Evolutionary conservation across 1,140 invertebrate genomes (phyloP).

Genomic region (Pachyrhynchus sulphureomaculatus): DNA sequence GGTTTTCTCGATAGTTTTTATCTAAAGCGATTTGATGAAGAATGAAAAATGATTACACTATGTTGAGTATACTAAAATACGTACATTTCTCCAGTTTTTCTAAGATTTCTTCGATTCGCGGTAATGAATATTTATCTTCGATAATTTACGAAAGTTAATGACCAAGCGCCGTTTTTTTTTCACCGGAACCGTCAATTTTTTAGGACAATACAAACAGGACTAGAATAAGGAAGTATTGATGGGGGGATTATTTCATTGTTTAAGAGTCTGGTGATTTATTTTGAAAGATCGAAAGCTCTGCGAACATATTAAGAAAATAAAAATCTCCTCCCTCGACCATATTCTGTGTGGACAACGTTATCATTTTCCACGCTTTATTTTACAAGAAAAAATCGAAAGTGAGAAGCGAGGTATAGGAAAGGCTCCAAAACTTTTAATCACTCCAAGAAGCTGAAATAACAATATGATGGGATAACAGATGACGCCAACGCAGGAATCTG

Average conservation of each 20-base stretch:
- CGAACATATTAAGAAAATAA: too few relatives aligned
- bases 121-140: constrained; percentile 29
- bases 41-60: constrained; percentile 38
- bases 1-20: constrained; percentile 21
- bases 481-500: too few relatives aligned
- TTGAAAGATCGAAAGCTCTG: too few relatives aligned
- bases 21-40: constrained; percentile 27
- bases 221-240: constrained; percentile 2
- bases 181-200: constrained; percentile 5
- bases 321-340: too few relatives aligned
- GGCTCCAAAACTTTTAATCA: too few relatives aligned
- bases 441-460: too few relatives aligned
- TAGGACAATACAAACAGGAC: constrained; percentile 3
- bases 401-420: too few relatives aligned
- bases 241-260: neutral
- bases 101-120: constrained; percentile 40
- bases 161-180: constrained; percentile 26
- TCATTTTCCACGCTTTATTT: too few relatives aligned
- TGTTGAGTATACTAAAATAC: constrained; percentile 41
- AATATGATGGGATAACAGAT: too few relatives aligned
- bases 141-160: too few relatives aligned
- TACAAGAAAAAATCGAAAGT: too few relatives aligned
- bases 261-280: neutral
- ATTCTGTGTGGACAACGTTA: too few relatives aligned
- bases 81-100: constrained; percentile 47